phyloP scores from a whole-genome alignment of 1,140 invertebrate species.

The Hylaeus anthracinus region DNA sequence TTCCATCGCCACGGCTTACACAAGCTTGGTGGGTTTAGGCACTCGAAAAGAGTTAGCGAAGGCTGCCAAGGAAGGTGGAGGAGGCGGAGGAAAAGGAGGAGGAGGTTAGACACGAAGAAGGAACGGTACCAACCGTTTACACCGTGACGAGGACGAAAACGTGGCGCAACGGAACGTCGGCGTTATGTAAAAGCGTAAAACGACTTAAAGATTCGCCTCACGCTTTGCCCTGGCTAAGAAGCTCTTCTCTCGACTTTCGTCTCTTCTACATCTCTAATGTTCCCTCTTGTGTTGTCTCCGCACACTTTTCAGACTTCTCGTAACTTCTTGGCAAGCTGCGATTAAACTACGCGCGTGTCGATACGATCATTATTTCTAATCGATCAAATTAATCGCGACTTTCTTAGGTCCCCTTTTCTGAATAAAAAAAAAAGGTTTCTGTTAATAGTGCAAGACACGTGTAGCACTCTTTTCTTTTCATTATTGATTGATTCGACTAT shows the following conservation, averaged over 20 bases:
- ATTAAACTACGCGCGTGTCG: background rate
- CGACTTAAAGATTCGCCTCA: constrained; percentile 64
- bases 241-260: constrained; percentile 16
- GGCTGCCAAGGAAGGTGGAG: background rate
- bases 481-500: too few relatives aligned
- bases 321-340: background rate
- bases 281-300: background rate
- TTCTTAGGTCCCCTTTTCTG: too few relatives aligned
- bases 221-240: constrained; percentile 37
- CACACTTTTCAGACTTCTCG: background rate
- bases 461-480: too few relatives aligned
- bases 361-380: background rate
- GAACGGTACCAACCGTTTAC: constrained; percentile 50
- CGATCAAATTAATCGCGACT: too few relatives aligned
- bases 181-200: constrained; percentile 66
- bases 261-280: background rate
- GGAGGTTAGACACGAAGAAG: constrained; percentile 48
- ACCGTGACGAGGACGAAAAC: constrained; percentile 61
- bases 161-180: constrained; percentile 59
- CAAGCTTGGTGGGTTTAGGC: constrained; percentile 42
- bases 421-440: too few relatives aligned
- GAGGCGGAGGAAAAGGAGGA: constrained; percentile 22
- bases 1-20: constrained; percentile 30
- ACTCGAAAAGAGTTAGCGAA: constrained; percentile 50
- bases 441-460: too few relatives aligned